These are phyloP conservation scores for Suillia variegata DNA, from an alignment of 2,888 invertebrate genomes.

Conservation along the genomic window DNA sequence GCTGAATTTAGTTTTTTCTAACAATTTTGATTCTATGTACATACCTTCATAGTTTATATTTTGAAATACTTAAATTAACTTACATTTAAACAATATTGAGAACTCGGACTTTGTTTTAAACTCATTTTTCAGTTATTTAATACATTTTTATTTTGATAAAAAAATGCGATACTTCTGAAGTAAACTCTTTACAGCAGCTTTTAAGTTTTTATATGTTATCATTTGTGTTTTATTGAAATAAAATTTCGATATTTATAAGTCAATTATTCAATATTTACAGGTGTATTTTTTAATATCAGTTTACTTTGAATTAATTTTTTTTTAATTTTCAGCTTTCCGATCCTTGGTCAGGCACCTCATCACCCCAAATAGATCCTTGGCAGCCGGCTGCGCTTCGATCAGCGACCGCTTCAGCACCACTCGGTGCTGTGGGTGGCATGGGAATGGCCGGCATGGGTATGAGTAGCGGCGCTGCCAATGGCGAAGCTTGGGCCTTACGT, in stretches of 20 bases:
- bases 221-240: too few relatives aligned
- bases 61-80: too few relatives aligned
- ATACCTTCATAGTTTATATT: not conserved
- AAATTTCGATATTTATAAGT: too few relatives aligned
- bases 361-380: conserved; percentile 60
- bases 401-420: conserved; percentile 33
- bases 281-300: not conserved
- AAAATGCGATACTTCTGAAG: too few relatives aligned
- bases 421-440: conserved; percentile 43
- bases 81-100: too few relatives aligned
- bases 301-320: not conserved
- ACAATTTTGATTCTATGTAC: too few relatives aligned
- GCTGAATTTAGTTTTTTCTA: not conserved
- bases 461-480: conserved; percentile 25
- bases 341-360: conserved; percentile 59
- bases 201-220: too few relatives aligned
- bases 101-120: too few relatives aligned
- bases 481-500: conserved; percentile 54
- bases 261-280: not conserved
- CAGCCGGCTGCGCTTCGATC: conserved; percentile 41
- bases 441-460: conserved; percentile 30
- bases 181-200: too few relatives aligned
- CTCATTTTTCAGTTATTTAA: too few relatives aligned
- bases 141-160: too few relatives aligned
- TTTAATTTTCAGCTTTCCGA: conserved; percentile 45